Percentiles rank a stretch among this genome's conserved stretches.
Conservation (phyloP, 2,888 invertebrate genomes). For the Myathropa florea region DNA sequence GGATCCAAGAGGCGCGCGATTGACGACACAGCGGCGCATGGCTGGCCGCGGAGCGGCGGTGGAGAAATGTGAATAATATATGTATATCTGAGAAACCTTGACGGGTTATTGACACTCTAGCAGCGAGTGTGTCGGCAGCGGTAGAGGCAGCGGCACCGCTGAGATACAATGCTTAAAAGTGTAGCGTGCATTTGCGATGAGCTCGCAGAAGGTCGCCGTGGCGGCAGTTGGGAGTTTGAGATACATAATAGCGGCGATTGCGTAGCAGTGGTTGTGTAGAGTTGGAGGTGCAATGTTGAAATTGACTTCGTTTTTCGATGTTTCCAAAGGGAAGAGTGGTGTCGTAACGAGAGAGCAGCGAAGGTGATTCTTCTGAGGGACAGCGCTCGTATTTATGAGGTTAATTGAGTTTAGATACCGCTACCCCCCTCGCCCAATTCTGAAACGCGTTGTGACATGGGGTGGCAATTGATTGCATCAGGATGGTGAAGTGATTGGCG, state of each 20-base stretch:
- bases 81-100: slow-evolving; percentile 55
- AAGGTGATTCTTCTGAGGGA: slow-evolving; percentile 35
- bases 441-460: background rate
- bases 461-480: background rate
- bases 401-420: background rate
- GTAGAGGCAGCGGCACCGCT: background rate
- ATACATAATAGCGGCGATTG: slow-evolving; percentile 31
- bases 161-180: slow-evolving; percentile 29
- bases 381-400: slow-evolving; percentile 7
- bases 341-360: slow-evolving; percentile 20
- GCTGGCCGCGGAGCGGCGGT: background rate
- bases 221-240: slow-evolving; percentile 11
- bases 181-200: slow-evolving; percentile 51
- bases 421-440: background rate
- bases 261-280: slow-evolving; percentile 5
- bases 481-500: background rate
- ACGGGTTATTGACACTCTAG: slow-evolving; percentile 62
- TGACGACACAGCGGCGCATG: slow-evolving; percentile 22
- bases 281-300: slow-evolving; percentile 31
- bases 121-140: slow-evolving; percentile 3
- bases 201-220: slow-evolving; percentile 42
- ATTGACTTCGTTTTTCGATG: background rate
- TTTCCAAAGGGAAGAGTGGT: slow-evolving; percentile 37
- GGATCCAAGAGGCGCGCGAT: slow-evolving; percentile 53
- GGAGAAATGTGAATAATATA: slow-evolving; percentile 65